Percentiles rank a stretch among this genome's conserved stretches.
These are phyloP conservation scores for Herpetotheres cachinnans DNA, from an alignment of 2,113 vertebrate genomes.

Conservation along the genomic window DNA sequence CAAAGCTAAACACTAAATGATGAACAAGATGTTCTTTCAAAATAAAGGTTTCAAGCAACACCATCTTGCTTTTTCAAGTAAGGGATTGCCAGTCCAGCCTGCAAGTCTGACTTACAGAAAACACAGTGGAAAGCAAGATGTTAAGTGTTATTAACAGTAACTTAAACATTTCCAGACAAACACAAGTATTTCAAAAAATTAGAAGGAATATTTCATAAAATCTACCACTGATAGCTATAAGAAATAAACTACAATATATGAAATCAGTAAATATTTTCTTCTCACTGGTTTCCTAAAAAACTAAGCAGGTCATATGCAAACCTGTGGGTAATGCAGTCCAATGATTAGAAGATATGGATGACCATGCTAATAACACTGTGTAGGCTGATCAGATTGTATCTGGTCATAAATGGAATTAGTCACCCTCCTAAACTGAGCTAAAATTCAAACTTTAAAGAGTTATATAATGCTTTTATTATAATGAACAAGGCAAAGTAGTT, in stretches of 20 bases:
- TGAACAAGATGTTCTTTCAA: not conserved
- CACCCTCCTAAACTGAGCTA: not conserved
- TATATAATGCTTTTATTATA: not conserved
- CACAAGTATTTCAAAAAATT: not conserved
- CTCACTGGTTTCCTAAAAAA: not conserved
- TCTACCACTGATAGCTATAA: not conserved
- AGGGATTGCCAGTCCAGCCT: not conserved
- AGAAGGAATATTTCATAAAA: not conserved
- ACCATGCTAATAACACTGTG: not conserved
- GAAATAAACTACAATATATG: not conserved
- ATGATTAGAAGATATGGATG: not conserved
- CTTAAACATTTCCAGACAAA: not conserved
- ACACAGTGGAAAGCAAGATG: not conserved
- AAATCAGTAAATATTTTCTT: not conserved
- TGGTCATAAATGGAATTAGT: not conserved
- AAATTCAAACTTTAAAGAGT: not conserved
- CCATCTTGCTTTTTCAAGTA: not conserved
- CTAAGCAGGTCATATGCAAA: rapidly evolving
- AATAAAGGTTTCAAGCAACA: not conserved
- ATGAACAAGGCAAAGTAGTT: not conserved
- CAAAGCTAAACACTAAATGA: constrained; percentile 16
- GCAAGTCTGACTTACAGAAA: not conserved
- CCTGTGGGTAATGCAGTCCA: not conserved
- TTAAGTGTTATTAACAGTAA: not conserved
- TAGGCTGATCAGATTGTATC: not conserved